Base-by-base conservation (phyloP, 2,113 vertebrate genomes). In the Silurus meridionalis region DNA sequence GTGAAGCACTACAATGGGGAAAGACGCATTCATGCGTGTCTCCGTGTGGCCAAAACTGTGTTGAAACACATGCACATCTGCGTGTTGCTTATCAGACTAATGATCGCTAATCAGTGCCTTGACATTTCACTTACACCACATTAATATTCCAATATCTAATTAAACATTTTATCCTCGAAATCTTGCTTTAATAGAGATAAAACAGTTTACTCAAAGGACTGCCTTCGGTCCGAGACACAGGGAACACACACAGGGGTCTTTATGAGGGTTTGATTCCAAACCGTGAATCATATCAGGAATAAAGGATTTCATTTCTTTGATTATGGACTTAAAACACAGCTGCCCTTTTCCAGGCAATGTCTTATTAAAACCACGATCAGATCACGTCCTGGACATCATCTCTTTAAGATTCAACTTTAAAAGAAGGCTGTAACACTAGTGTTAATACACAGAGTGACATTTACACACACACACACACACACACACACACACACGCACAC, bases 231-330 rank as follows among this genome's bases (percentile, higher is more conserved):
- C 55, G 52, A 63, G 67, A 23, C 69, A 0, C 8, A 37, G 3
- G 46, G 37, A 80, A 71, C 84, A 57, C 79, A 37, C 21, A 50
- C 37, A 37, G 37, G 37, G 55, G 71, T 80, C 14, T 71, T 50
- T 75, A 84, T 13, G 80, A 37, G 66, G 60, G 50, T 81, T 66
- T 80, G 50, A 72, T 87, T 85, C 52, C 85, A 75, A 85, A 64
- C 52, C 66, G 67, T 84, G 83, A 88, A 83, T 88, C 87, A 74
- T 25, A 84, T 71, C 74, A 88, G 48, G 87, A 82, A 80, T 87
- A 85, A 87, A 88, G 79, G 46, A 74, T 87, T 84, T 84, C 69
- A 67, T 87, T 61, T 57, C 66, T 90, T 91, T 89, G 82, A 85
- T 89, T 80, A 80, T 75, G 57, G 64, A 86, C 80, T 88, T 72